Conservation (phyloP, 2,888 invertebrate species). For the Andrena flavipes region DNA sequence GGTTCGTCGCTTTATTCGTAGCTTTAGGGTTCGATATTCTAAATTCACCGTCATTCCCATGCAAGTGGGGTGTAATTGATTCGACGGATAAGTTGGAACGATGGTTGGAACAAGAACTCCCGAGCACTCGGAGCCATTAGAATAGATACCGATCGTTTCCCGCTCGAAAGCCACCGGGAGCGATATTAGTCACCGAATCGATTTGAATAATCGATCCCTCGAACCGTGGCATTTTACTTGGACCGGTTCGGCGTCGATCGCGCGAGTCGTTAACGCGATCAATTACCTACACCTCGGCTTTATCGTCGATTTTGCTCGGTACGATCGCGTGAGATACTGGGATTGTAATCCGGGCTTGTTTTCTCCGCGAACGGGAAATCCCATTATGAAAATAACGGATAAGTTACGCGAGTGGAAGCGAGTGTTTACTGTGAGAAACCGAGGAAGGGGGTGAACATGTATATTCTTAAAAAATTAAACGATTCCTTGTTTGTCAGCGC, state of each 20-base stretch:
- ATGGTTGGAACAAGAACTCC: neutral
- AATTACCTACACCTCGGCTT: neutral
- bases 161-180: constrained; percentile 17
- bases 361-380: constrained; percentile 2
- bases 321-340: constrained; percentile 14
- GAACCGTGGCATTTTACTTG: neutral
- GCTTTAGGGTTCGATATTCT: no score
- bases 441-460: no score
- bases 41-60: no score
- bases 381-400: constrained; percentile 8
- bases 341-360: constrained; percentile 1
- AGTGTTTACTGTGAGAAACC: neutral
- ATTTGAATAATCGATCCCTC: constrained; percentile 34
- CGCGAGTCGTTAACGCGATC: constrained; percentile 8
- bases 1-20: no score
- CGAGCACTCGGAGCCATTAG: constrained; percentile 11
- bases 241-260: neutral
- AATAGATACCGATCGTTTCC: constrained; percentile 45
- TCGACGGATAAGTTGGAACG: no score
- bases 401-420: neutral
- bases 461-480: no score
- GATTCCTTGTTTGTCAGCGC: no score
- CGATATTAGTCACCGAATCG: constrained; percentile 28
- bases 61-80: no score
- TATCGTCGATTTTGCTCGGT: neutral